Evolutionary conservation across 2,113 vertebrate species (phyloP).

Genomic region (Benitochromis conjunctus): DNA sequence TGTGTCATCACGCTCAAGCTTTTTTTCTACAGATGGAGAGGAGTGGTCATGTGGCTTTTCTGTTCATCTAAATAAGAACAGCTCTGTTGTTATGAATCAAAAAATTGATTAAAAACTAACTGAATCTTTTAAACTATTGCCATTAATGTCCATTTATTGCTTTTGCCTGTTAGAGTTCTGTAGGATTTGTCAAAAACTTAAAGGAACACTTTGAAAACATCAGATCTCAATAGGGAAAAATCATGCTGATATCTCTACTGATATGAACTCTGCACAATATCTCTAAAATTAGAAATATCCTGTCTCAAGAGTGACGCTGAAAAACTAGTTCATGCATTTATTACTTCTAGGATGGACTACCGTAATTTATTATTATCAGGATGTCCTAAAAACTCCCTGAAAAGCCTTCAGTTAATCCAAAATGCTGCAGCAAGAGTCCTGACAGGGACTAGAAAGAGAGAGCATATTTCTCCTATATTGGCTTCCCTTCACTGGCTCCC

Average conservation of each 20-base stretch:
- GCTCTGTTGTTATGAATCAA: not conserved
- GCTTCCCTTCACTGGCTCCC: too few relatives aligned
- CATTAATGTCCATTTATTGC: not conserved
- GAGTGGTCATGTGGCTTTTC: not conserved
- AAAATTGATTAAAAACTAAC: conserved; percentile 20
- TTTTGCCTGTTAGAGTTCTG: not conserved
- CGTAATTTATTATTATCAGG: too few relatives aligned
- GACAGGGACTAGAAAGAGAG: too few relatives aligned
- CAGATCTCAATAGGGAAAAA: not conserved
- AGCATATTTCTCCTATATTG: too few relatives aligned
- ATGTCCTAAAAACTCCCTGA: too few relatives aligned
- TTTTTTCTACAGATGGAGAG: not conserved
- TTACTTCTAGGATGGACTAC: too few relatives aligned
- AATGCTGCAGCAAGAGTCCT: too few relatives aligned
- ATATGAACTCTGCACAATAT: not conserved
- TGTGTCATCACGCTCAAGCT: not conserved
- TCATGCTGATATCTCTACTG: not conserved
- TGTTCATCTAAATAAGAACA: not conserved
- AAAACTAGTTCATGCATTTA: too few relatives aligned
- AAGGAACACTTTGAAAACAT: not conserved
- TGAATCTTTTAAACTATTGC: not conserved
- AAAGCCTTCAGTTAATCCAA: too few relatives aligned
- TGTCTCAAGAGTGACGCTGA: too few relatives aligned
- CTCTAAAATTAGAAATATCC: too few relatives aligned
- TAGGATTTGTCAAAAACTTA: not conserved